phyloP scores from a whole-genome alignment of 2,797 vertebrate species.

The Hylomyscus alleni region DNA sequence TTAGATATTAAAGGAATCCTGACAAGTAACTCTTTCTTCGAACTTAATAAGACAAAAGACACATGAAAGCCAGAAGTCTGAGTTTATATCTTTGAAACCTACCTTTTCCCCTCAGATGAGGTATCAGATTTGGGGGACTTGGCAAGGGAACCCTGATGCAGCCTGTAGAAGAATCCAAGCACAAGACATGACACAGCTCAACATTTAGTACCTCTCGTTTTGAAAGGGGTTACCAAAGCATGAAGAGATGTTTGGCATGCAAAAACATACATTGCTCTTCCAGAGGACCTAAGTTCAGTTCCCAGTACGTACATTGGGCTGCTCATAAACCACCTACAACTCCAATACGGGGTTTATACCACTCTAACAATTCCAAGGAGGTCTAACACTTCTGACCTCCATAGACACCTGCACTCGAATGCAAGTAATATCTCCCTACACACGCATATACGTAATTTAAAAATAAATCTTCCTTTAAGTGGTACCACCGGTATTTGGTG shows the following conservation, averaged over 20 bases:
- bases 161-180: neutral
- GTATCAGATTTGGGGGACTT: neutral
- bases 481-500: too few relatives aligned
- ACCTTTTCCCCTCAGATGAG: neutral
- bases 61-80: neutral
- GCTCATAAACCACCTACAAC: neutral
- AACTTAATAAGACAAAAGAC: neutral
- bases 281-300: neutral
- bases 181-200: neutral
- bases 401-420: neutral
- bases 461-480: neutral
- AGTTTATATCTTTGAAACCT: constrained; percentile 6
- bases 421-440: neutral
- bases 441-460: neutral
- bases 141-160: neutral
- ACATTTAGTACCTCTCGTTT: neutral
- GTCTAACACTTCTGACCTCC: neutral
- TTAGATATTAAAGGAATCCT: constrained; percentile 27
- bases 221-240: neutral
- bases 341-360: neutral
- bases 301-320: neutral
- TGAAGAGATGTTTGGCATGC: neutral
- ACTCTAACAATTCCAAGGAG: neutral
- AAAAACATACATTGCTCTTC: neutral
- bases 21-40: constrained; percentile 9